phyloP scores from a whole-genome alignment of 1,140 invertebrate species.

The Condylostylus longicornis region DNA sequence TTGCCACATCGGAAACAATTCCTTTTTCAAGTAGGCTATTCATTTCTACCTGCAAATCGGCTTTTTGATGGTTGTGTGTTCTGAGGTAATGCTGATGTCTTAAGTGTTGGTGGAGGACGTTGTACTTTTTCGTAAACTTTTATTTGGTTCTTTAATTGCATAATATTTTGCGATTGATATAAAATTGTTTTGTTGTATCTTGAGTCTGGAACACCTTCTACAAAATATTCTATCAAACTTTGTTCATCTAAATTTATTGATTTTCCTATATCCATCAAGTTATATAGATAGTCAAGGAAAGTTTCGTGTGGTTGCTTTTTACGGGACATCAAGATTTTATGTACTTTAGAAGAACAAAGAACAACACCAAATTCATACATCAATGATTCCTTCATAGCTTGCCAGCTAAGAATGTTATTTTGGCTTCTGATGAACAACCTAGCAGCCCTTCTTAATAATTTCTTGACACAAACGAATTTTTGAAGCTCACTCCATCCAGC shows the following conservation, averaged over 20 bases:
- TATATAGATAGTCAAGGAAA: background rate
- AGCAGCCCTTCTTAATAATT: conserved; percentile 3
- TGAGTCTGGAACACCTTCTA: background rate
- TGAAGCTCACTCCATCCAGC: conserved; percentile 1
- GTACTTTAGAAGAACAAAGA: background rate
- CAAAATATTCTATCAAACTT: conserved; percentile 1
- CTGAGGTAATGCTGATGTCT: no score
- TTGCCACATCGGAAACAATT: no score
- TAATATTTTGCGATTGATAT: background rate
- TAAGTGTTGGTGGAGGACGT: background rate
- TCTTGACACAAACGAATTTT: conserved; percentile 2
- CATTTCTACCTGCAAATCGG: no score
- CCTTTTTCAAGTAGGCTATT: no score
- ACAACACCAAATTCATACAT: background rate
- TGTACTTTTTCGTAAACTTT: background rate
- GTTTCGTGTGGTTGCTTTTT: background rate
- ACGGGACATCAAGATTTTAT: background rate
- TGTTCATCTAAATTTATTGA: background rate
- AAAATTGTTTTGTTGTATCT: background rate
- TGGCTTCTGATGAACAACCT: conserved; percentile 3
- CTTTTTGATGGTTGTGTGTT: no score
- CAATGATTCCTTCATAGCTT: background rate
- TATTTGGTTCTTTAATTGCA: background rate
- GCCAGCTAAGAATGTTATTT: background rate
- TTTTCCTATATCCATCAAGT: background rate